These are phyloP conservation scores for Pungitius pungitius DNA, from an alignment of 2,113 vertebrate genomes.

Conservation along the genomic window DNA sequence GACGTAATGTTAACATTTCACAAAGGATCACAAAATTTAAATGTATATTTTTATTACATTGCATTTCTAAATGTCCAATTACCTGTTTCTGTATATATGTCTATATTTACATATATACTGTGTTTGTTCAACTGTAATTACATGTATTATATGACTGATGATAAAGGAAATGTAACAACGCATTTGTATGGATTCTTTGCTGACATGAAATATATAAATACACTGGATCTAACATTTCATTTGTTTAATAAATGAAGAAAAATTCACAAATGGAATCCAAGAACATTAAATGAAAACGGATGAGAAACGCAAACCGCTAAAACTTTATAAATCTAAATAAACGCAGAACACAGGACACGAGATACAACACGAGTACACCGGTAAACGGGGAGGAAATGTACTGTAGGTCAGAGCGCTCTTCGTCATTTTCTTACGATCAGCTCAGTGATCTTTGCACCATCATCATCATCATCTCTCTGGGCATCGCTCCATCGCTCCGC, in stretches of 20 bases:
- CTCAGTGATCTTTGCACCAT: slow-evolving; percentile 59
- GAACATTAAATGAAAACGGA: slow-evolving; percentile 34
- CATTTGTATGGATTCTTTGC: slow-evolving; percentile 35
- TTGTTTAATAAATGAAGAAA: slow-evolving; percentile 37
- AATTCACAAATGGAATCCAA: slow-evolving; percentile 39
- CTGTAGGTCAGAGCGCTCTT: slow-evolving; percentile 58
- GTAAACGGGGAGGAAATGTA: slow-evolving; percentile 51
- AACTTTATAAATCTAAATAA: slow-evolving; percentile 49
- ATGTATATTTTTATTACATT: slow-evolving; percentile 57
- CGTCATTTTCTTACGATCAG: slow-evolving; percentile 51
- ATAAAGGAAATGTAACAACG: slow-evolving; percentile 40
- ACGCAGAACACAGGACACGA: slow-evolving; percentile 51
- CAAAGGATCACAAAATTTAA: slow-evolving; percentile 38
- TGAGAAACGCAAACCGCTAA: slow-evolving; percentile 11
- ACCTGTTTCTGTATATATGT: slow-evolving; percentile 36
- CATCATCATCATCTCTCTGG: slow-evolving; percentile 48
- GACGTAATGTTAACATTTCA: slow-evolving; percentile 16
- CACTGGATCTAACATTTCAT: slow-evolving; percentile 27
- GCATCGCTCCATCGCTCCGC: slow-evolving; percentile 73
- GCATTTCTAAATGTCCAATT: slow-evolving; percentile 58
- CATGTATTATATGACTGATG: slow-evolving; percentile 54
- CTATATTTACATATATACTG: slow-evolving; percentile 18
- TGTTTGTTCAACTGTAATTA: slow-evolving; percentile 64
- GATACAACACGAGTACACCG: slow-evolving; percentile 50
- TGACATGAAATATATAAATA: slow-evolving; percentile 27